These are phyloP conservation scores for Shargacucullia verbasci DNA, from an alignment of 2,888 invertebrate species.

Conservation along the genomic window DNA sequence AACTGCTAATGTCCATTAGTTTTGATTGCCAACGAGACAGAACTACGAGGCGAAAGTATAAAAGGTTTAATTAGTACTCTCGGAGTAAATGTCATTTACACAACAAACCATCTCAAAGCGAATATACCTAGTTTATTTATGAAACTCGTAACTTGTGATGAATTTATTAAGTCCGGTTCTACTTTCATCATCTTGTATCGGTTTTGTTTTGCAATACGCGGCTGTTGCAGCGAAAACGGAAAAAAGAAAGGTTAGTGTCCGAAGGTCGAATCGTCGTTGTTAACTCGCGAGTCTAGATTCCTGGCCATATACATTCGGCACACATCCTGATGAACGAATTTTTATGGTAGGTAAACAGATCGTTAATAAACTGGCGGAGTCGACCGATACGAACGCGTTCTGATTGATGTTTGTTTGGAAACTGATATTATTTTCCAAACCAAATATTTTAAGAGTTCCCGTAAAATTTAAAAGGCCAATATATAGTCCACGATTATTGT, in stretches of 20 bases:
- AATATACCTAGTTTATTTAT: constrained; percentile 41
- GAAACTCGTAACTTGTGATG: constrained; percentile 41
- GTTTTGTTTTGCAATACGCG: constrained; percentile 49
- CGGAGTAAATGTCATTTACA: constrained; percentile 31
- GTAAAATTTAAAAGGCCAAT: constrained; percentile 4
- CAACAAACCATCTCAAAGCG: constrained; percentile 38
- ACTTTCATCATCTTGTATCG: constrained; percentile 50
- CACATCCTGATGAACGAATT: constrained; percentile 48
- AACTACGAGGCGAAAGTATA: constrained; percentile 37
- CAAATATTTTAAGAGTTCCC: constrained; percentile 31
- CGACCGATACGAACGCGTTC: constrained; percentile 21
- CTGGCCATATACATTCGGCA: constrained; percentile 43
- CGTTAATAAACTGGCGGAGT: constrained; percentile 44
- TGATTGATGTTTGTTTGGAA: constrained; percentile 33
- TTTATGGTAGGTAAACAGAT: constrained; percentile 58
- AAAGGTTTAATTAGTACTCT: constrained; percentile 49
- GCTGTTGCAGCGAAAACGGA: constrained; percentile 40
- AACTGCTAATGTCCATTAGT: constrained; percentile 54
- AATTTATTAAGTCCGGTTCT: constrained; percentile 49
- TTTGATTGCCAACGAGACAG: constrained; percentile 55
- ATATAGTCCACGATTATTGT: constrained; percentile 13
- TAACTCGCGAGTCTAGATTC: constrained; percentile 57
- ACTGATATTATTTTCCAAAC: constrained; percentile 29
- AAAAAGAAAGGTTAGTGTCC: constrained; percentile 60
- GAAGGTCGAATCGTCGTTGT: constrained; percentile 60